These are phyloP conservation scores for Lamellibrachia satsuma DNA, from an alignment of 2,888 invertebrate genomes.

Conservation along the genomic window DNA sequence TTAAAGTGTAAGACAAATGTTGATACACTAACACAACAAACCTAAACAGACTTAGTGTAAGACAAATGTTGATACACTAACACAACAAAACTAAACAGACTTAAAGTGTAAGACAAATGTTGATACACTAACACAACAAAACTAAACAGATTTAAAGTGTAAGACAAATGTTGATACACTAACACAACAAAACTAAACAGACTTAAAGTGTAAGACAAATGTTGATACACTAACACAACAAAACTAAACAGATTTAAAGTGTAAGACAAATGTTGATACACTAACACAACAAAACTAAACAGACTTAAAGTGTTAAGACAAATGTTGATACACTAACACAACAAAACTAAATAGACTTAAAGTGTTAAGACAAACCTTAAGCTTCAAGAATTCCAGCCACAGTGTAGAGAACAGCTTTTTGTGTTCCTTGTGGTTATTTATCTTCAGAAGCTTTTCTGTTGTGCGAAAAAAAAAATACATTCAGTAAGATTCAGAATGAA, in stretches of 20 bases:
- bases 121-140: neutral
- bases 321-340: neutral
- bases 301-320: neutral
- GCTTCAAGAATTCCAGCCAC: slow-evolving; percentile 58
- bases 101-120: neutral
- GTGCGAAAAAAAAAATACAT: neutral
- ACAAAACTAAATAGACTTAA: slow-evolving; percentile 14
- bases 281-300: neutral
- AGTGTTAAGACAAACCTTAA: slow-evolving; percentile 48
- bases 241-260: neutral
- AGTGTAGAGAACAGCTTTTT: slow-evolving; percentile 67
- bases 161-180: neutral
- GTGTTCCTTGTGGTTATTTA: slow-evolving; percentile 65
- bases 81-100: neutral
- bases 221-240: neutral
- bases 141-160: neutral
- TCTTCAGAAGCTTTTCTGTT: slow-evolving; percentile 29
- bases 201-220: neutral
- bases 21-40: neutral
- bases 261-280: neutral
- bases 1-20: neutral
- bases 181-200: neutral
- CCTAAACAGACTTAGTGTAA: neutral
- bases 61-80: neutral
- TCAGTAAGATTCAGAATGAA: neutral